A percentile compares a stretch with the other conserved stretches of the same genome.
These are phyloP conservation scores for Pollachius pollachius DNA, from an alignment of 2,113 vertebrate species.

Conservation along the genomic window DNA sequence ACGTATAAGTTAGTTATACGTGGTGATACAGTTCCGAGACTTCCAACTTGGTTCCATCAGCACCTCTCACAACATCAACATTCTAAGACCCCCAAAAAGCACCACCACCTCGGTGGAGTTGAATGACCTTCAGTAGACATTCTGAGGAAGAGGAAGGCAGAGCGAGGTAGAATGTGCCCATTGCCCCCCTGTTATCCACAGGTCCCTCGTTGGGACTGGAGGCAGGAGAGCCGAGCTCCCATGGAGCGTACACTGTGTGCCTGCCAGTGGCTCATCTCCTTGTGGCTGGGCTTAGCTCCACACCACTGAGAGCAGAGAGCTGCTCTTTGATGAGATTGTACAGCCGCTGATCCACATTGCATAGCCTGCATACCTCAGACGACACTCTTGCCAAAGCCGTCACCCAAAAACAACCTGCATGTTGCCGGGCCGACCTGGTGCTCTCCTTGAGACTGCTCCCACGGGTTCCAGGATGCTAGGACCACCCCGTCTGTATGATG, in stretches of 20 bases:
- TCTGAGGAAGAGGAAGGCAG: conserved; percentile 21
- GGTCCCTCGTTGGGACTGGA: conserved; percentile 33
- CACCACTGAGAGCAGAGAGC: conserved; percentile 46
- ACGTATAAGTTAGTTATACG: not conserved
- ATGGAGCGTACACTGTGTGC: conserved; percentile 20
- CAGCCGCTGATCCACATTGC: conserved; percentile 57
- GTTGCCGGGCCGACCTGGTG: conserved; percentile 5
- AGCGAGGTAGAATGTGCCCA: conserved; percentile 23
- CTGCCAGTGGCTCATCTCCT: conserved; percentile 49
- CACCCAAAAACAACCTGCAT: conserved; percentile 45
- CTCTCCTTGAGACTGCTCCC: conserved; percentile 16
- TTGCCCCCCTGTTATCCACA: not conserved
- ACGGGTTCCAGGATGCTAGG: conserved; percentile 8
- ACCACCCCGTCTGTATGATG: conserved; percentile 5
- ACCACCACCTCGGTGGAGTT: conserved; percentile 3
- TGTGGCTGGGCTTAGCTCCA: conserved; percentile 50
- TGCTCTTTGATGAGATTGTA: conserved; percentile 70
- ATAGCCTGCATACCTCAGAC: conserved; percentile 60
- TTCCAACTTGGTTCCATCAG: conserved; percentile 3
- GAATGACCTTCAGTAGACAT: conserved; percentile 24
- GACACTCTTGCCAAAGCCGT: conserved; percentile 43
- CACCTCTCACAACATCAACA: not conserved
- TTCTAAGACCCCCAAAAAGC: conserved; percentile 9
- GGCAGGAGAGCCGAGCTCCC: conserved; percentile 16
- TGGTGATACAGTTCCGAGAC: conserved; percentile 5